phyloP scores from a whole-genome alignment of 2,113 vertebrate species.

The Solea senegalensis region DNA sequence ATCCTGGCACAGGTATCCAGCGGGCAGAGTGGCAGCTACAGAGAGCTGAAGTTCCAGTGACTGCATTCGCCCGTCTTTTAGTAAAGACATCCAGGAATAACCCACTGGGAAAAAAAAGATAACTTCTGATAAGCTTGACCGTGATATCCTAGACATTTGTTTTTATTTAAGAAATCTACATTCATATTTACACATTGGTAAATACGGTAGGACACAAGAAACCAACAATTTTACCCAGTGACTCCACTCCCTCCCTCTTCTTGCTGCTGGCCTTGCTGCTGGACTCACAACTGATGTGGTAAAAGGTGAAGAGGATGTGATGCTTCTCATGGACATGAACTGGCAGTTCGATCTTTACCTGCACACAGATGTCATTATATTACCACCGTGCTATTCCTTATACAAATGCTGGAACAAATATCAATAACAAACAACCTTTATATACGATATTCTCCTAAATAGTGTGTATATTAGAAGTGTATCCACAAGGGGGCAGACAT shows the following conservation, averaged over 20 bases:
- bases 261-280: conserved; percentile 92
- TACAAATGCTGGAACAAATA: neutral
- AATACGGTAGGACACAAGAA: neutral
- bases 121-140: neutral
- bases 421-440: neutral
- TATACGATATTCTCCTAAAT: too few relatives aligned
- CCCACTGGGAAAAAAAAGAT: conserved; percentile 82
- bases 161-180: too few relatives aligned
- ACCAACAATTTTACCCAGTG: conserved; percentile 82
- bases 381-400: neutral
- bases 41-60: conserved; percentile 90
- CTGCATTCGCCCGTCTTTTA: conserved; percentile 90
- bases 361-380: conserved; percentile 45
- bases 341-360: conserved; percentile 97
- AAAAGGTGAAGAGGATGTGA: conserved; percentile 97
- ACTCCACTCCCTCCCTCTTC: conserved; percentile 92
- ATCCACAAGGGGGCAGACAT: conserved; percentile 66
- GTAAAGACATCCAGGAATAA: conserved; percentile 88
- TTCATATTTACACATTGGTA: neutral
- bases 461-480: neutral
- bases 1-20: conserved; percentile 89
- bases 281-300: conserved; percentile 97
- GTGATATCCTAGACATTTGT: neutral
- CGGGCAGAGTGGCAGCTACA: conserved; percentile 87
- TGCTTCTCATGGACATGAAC: conserved; percentile 96